Evolutionary conservation across 2,797 vertebrate species (phyloP), one percentile per base, ranked within the genome.

Genomic region (Poecilia gillii): DNA sequence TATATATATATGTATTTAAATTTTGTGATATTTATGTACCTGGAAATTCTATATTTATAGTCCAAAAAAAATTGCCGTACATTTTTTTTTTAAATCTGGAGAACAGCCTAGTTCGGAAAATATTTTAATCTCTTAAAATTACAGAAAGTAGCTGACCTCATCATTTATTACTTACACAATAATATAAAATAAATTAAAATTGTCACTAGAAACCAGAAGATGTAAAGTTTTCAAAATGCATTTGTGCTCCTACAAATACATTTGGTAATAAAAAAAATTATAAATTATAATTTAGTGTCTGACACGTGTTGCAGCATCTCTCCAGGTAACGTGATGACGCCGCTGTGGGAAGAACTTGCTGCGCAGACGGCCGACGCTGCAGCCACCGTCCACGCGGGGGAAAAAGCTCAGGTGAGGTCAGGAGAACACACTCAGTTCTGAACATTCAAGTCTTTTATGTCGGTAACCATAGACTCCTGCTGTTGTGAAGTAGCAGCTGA

Each of bases 301-400:
- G 53, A 6, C 6, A 0, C 82, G 14, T 82, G 70, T 89, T 81
- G 25, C 83, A 97, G 97, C 77, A 93, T 97, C 81, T 97, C 97
- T 66, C 97, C 96, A 12, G 95, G 96, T 66, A 97, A 97, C 55
- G 94, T 97, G 85, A 89, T 95, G 96, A 97, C 96, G 0, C 96
- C 97, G 1, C 76, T 97, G 79, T 97, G 96, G 96, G 90, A 96
- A 64, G 92, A 96, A 9, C 45, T 96, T 7, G 96, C 96, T 0
- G 81, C 70, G 2, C 92, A 87, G 25, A 92, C 93, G 0, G 79
- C 90, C 1, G 91, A 96, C 9, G 83, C 95, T 1, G 84, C 89
- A 0, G 90, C 93, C 1, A n/a, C 94, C 46, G 84, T 97, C 72
- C 91, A 80, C 72, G 86, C 70, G 0, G 96, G 95, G 53, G 93